Evolutionary conservation across 2,888 invertebrate species (phyloP).

Genomic region (Catocala fraxini): DNA sequence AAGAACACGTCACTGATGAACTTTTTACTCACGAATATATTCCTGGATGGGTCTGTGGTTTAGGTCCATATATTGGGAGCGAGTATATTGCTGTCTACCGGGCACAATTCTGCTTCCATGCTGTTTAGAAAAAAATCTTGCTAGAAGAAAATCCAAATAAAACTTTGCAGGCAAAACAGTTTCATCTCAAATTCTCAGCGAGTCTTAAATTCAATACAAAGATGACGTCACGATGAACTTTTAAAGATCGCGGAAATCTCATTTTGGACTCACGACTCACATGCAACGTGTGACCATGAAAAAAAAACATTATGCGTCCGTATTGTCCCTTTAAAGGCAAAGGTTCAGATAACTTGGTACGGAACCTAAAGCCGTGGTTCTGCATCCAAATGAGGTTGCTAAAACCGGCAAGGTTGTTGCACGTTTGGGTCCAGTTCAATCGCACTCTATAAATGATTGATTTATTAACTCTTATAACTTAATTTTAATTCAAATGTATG

Average conservation of each 20-base stretch:
- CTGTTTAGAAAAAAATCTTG: too few relatives aligned
- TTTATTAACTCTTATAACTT: conserved; percentile 35
- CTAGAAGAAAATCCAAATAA: too few relatives aligned
- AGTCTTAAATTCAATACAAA: not conserved
- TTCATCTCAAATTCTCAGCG: too few relatives aligned
- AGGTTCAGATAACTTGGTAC: conserved; percentile 27
- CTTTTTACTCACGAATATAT: too few relatives aligned
- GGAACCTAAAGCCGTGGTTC: conserved; percentile 16
- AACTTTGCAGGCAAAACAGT: too few relatives aligned
- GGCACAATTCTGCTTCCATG: too few relatives aligned
- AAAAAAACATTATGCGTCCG: conserved; percentile 19
- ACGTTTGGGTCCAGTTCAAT: conserved; percentile 13
- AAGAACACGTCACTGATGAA: too few relatives aligned
- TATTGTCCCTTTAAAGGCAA: conserved; percentile 39
- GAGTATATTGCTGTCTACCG: too few relatives aligned
- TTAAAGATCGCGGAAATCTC: conserved; percentile 28
- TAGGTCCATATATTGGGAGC: too few relatives aligned
- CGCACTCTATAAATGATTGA: conserved; percentile 36
- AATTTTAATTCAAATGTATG: conserved; percentile 30
- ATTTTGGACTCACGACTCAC: conserved; percentile 17
- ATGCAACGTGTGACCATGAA: conserved; percentile 18
- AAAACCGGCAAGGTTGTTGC: conserved; percentile 34
- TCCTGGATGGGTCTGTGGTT: too few relatives aligned
- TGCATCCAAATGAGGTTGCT: conserved; percentile 54
- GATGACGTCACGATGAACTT: conserved; percentile 5